Percentiles rank a stretch among this genome's conserved stretches.
These are phyloP conservation scores for Argya squamiceps DNA, from an alignment of 2,797 vertebrate genomes.

Conservation along the genomic window DNA sequence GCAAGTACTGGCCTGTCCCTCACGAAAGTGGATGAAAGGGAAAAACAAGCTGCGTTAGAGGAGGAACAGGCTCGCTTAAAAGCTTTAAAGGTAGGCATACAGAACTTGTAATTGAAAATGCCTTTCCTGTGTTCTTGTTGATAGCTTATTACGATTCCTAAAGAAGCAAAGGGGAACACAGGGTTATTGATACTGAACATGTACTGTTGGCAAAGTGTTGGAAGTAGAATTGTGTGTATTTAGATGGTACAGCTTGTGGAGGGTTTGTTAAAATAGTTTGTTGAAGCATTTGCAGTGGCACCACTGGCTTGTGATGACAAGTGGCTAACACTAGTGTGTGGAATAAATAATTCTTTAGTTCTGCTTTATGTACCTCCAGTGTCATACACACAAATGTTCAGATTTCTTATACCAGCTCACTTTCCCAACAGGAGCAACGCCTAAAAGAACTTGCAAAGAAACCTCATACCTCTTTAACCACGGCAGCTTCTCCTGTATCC, in stretches of 20 bases:
- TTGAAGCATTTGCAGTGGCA: neutral
- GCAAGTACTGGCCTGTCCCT: constrained; percentile 97
- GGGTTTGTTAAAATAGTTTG: neutral
- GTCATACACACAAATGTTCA: neutral
- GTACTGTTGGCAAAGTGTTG: neutral
- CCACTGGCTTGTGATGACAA: neutral
- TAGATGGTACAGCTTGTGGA: neutral
- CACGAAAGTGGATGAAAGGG: constrained; percentile 97
- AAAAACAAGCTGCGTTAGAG: constrained; percentile 98
- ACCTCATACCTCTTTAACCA: constrained; percentile 91
- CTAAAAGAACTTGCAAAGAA: constrained; percentile 98
- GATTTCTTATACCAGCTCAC: constrained; percentile 28
- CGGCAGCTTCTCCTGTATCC: constrained; percentile 93
- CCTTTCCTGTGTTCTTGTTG: neutral
- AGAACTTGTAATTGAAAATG: neutral
- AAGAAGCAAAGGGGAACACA: neutral
- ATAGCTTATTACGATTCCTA: neutral
- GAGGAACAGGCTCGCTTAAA: constrained; percentile 95
- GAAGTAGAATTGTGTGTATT: neutral
- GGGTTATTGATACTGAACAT: neutral
- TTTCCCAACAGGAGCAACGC: constrained; percentile 88
- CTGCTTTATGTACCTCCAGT: neutral
- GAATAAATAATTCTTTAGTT: neutral
- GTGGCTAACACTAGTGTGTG: neutral
- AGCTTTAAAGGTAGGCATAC: constrained; percentile 87